Evolutionary conservation across 2,797 vertebrate genomes (phyloP).

Genomic region (Natrix natrix): DNA sequence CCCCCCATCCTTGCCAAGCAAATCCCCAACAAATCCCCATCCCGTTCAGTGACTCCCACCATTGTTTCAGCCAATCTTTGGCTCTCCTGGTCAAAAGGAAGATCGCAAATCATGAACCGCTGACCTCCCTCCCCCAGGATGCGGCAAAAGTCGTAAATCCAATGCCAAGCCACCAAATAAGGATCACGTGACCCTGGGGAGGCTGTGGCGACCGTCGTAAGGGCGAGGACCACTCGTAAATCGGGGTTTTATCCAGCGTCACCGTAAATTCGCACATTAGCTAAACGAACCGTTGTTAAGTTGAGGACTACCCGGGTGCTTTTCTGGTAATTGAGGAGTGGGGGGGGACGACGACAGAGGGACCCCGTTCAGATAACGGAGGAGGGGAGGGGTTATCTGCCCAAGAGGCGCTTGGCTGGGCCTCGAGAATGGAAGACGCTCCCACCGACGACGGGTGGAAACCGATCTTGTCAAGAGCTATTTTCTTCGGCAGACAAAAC

Average conservation of each 20-base stretch:
- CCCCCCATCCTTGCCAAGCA: too few species aligned
- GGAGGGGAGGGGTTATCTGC: conserved; percentile 60
- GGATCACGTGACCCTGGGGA: too few species aligned
- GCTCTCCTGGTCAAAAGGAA: too few species aligned
- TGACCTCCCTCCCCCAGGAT: too few species aligned
- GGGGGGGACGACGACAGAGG: too few species aligned
- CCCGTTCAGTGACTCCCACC: too few species aligned
- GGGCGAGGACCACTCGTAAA: fast-evolving
- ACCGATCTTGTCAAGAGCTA: conserved; percentile 79
- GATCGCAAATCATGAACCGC: too few species aligned
- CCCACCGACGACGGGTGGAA: conserved; percentile 71
- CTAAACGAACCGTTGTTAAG: not conserved
- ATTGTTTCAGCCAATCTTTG: too few species aligned
- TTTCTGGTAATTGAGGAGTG: not conserved
- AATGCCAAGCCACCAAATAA: too few species aligned
- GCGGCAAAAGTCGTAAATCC: too few species aligned
- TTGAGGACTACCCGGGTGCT: too few species aligned
- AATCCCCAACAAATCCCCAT: too few species aligned
- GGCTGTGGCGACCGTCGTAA: not conserved
- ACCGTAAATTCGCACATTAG: not conserved
- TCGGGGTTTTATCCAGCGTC: fast-evolving
- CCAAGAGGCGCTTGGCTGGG: conserved; percentile 61
- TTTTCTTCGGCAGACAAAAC: conserved; percentile 77
- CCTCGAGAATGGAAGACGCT: conserved; percentile 70
- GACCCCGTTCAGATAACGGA: conserved; percentile 43